Conservation (phyloP, 2,888 invertebrate genomes). For the Drosophila anomelani region DNA sequence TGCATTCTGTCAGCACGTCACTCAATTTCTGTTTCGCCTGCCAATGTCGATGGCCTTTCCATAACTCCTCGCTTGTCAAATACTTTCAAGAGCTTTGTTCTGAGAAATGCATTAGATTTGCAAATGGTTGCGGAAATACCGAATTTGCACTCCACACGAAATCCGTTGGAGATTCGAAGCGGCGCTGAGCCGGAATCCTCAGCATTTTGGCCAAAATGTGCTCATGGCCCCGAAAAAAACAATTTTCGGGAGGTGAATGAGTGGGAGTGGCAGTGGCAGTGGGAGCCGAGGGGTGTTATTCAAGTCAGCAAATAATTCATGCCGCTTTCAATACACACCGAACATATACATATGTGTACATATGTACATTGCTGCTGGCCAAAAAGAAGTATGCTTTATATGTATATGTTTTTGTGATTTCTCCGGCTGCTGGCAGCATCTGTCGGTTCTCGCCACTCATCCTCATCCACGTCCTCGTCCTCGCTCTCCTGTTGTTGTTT, state of each 20-base stretch:
- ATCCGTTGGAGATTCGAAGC: constrained; percentile 12
- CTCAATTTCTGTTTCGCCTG: constrained; percentile 1
- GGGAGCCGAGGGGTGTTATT: constrained; percentile 10
- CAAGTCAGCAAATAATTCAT: constrained; percentile 48
- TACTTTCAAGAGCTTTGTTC: constrained; percentile 9
- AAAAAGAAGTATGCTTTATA: constrained; percentile 26
- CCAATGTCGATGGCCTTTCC: constrained; percentile 2
- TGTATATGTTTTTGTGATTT: constrained; percentile 36
- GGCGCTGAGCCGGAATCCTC: constrained; percentile 8
- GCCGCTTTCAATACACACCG: constrained; percentile 37
- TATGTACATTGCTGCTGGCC: constrained; percentile 36
- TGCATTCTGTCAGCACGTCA: neutral
- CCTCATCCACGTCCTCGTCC: neutral
- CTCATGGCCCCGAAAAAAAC: constrained; percentile 22
- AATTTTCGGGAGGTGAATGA: constrained; percentile 8
- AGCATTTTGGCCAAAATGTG: constrained; percentile 21
- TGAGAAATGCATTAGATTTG: constrained; percentile 23
- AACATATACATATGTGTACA: constrained; percentile 22
- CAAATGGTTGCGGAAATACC: constrained; percentile 25
- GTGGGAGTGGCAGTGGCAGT: neutral
- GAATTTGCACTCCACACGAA: constrained; percentile 14
- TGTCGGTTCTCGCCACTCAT: constrained; percentile 43
- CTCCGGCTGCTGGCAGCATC: constrained; percentile 56
- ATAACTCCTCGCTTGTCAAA: constrained; percentile 6
- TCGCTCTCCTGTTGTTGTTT: constrained; percentile 42